These are phyloP conservation scores for Drosophila mimica DNA, from an alignment of 2,888 invertebrate genomes.

Conservation along the genomic window DNA sequence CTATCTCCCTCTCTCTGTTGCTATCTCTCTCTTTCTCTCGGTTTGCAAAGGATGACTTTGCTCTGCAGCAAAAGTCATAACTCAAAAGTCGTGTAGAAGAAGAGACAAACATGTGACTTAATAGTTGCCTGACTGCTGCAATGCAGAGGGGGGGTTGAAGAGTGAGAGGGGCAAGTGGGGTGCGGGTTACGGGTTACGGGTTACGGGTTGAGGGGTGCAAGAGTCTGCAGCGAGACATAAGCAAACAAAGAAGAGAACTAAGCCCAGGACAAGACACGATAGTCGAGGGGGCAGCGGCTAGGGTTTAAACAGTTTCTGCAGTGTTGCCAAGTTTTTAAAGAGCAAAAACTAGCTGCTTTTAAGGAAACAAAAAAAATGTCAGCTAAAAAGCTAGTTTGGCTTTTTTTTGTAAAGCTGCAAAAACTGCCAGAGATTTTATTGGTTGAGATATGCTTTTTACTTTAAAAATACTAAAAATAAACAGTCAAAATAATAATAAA, in stretches of 20 bases:
- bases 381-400: neutral
- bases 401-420: neutral
- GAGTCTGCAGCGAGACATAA: constrained; percentile 22
- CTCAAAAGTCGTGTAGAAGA: constrained; percentile 69
- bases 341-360: constrained; percentile 1
- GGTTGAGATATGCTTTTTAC: neutral
- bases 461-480: neutral
- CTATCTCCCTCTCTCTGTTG: neutral
- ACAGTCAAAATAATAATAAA: no score
- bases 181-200: neutral
- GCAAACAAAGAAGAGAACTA: constrained; percentile 28
- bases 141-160: neutral
- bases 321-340: neutral
- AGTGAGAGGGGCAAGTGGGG: neutral
- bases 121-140: constrained; percentile 67
- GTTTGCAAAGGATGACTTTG: constrained; percentile 13
- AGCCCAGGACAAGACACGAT: neutral
- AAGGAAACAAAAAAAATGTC: no score
- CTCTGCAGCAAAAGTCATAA: constrained; percentile 62
- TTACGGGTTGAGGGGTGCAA: neutral
- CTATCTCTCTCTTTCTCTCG: no score
- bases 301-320: constrained; percentile 1
- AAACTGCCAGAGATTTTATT: neutral
- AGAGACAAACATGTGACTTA: constrained; percentile 79
- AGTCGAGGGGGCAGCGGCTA: neutral